These are phyloP conservation scores for Sphaerophoria taeniata DNA, from an alignment of 2,888 invertebrate species.

Conservation along the genomic window DNA sequence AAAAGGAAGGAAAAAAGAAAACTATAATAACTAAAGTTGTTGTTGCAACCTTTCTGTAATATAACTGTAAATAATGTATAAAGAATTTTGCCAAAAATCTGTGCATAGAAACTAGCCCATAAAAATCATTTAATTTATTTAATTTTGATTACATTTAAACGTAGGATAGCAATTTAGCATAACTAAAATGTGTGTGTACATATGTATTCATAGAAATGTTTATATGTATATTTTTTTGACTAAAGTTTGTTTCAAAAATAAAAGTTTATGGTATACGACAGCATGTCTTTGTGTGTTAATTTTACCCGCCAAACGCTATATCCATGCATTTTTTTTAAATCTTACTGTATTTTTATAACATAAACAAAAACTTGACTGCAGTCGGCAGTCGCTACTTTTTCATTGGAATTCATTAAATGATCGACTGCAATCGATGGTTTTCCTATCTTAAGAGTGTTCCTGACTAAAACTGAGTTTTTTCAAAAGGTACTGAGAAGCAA, in stretches of 20 bases:
- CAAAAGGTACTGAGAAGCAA: too few relatives aligned
- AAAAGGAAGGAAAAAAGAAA: constrained; percentile 63
- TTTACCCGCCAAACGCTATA: too few relatives aligned
- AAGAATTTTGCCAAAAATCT: constrained; percentile 48
- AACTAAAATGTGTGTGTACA: constrained; percentile 50
- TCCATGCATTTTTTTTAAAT: too few relatives aligned
- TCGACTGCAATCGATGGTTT: too few relatives aligned
- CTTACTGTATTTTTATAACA: too few relatives aligned
- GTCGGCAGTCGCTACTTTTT: too few relatives aligned
- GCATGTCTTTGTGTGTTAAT: too few relatives aligned
- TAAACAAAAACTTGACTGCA: too few relatives aligned
- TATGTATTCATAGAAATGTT: constrained; percentile 29
- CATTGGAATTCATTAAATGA: too few relatives aligned
- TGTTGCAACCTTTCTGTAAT: constrained; percentile 18
- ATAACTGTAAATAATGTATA: constrained; percentile 65
- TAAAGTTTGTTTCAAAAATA: constrained; percentile 19
- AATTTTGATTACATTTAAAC: constrained; percentile 56
- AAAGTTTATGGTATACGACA: constrained; percentile 13
- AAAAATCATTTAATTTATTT: constrained; percentile 62
- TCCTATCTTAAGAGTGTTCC: too few relatives aligned
- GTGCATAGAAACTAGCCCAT: constrained; percentile 54
- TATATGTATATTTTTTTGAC: constrained; percentile 8
- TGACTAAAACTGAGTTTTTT: too few relatives aligned
- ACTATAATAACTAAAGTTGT: constrained; percentile 40
- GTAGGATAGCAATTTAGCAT: constrained; percentile 32